Percentiles rank a stretch among this genome's conserved stretches.
Conservation (phyloP, 2,113 vertebrate genomes). For the Zapus hudsonius region DNA sequence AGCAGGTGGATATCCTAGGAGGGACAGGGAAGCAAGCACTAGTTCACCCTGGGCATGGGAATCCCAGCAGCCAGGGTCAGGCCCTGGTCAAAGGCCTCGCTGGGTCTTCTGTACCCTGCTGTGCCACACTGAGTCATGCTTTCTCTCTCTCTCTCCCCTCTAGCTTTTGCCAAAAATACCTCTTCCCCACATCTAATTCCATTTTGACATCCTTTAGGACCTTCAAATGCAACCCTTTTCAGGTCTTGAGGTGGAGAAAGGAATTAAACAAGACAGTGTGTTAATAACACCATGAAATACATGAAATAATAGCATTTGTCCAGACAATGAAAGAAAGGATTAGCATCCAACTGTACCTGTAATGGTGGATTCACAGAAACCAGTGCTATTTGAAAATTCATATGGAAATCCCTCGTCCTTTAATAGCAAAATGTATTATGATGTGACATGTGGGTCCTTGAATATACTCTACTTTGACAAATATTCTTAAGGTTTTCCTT, state of each 20-base stretch:
- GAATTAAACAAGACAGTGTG: background rate
- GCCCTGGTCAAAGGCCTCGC: background rate
- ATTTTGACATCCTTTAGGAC: conserved; percentile 14
- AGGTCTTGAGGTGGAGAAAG: background rate
- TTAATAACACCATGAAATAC: background rate
- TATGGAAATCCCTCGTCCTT: background rate
- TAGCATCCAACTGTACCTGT: background rate
- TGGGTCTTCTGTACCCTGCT: background rate
- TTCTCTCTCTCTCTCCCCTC: background rate
- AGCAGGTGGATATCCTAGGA: background rate
- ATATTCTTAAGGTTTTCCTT: background rate
- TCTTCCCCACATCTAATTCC: background rate
- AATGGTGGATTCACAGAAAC: conserved; percentile 1
- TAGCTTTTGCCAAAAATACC: background rate
- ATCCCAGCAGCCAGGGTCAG: background rate
- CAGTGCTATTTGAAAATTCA: background rate
- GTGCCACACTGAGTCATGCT: background rate
- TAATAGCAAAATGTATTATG: background rate
- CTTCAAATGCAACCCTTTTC: background rate
- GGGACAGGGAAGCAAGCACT: background rate
- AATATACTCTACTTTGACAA: conserved; percentile 5
- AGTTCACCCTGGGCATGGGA: background rate
- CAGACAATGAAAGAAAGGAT: conserved; percentile 17
- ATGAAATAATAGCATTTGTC: background rate
- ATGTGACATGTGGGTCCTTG: background rate